A percentile compares a stretch with the other conserved stretches of the same genome.
Evolutionary conservation across 2,113 vertebrate genomes (phyloP).

Genomic region (Dipodomys spectabilis): DNA sequence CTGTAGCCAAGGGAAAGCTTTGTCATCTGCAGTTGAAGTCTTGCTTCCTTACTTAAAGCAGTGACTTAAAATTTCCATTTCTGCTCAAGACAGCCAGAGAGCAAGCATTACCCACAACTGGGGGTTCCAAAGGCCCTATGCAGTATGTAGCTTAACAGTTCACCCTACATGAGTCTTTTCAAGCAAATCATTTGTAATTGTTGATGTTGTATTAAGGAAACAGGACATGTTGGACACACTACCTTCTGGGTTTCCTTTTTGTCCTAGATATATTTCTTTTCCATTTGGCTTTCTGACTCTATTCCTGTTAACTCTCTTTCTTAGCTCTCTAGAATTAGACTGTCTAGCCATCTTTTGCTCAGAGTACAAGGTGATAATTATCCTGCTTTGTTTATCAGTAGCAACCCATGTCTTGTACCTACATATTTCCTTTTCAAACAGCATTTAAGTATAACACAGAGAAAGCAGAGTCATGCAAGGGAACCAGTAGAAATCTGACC

Average conservation of each 20-base stretch:
- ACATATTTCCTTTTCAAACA: conserved; percentile 40
- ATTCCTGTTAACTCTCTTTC: conserved; percentile 40
- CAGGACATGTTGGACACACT: not conserved
- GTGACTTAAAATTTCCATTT: conserved; percentile 43
- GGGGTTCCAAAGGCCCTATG: not conserved
- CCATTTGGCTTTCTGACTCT: not conserved
- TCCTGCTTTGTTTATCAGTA: conserved; percentile 1
- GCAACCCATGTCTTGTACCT: not conserved
- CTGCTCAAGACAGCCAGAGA: not conserved
- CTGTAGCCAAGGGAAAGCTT: not conserved
- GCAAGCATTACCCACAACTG: not conserved
- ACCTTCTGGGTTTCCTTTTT: conserved; percentile 26
- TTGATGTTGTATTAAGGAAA: not conserved
- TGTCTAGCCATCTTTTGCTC: conserved; percentile 53
- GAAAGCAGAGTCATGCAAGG: conserved; percentile 51
- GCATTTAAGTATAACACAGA: conserved; percentile 45
- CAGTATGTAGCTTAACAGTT: not conserved
- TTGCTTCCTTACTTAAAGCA: conserved; percentile 6
- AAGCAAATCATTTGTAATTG: not conserved
- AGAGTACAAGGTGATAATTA: conserved; percentile 69
- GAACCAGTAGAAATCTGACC: conserved; percentile 13
- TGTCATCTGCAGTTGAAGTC: conserved; percentile 24
- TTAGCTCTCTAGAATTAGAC: conserved; percentile 63
- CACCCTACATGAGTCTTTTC: not conserved
- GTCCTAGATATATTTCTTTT: not conserved